phyloP scores from a whole-genome alignment of 2,888 invertebrate species.

The Bombylius discolor region DNA sequence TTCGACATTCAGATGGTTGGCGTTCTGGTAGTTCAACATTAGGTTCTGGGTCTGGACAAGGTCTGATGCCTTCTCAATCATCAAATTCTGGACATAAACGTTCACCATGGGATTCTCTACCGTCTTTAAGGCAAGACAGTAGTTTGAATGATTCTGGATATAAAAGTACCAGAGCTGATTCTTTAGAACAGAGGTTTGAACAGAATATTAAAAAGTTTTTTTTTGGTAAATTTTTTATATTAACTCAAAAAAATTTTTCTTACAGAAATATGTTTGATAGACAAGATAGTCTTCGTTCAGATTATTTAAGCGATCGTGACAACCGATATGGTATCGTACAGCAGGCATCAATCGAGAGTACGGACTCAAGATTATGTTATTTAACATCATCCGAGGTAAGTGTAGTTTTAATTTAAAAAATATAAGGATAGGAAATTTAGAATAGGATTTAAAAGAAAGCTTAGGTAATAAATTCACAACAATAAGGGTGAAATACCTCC shows the following conservation, averaged over 20 bases:
- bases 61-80: conserved; percentile 38
- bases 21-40: conserved; percentile 59
- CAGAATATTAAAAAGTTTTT: conserved; percentile 1
- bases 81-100: conserved; percentile 48
- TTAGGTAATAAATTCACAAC: background rate
- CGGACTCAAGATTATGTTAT: conserved; percentile 86
- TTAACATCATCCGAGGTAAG: conserved; percentile 93
- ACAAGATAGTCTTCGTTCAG: conserved; percentile 78
- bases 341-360: conserved; percentile 87
- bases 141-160: conserved; percentile 80
- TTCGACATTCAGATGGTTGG: conserved; percentile 82
- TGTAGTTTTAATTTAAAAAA: conserved; percentile 17
- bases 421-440: background rate
- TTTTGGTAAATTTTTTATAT: background rate
- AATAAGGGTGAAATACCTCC: too few species aligned
- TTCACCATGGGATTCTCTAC: conserved; percentile 79
- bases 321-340: conserved; percentile 81
- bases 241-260: conserved; percentile 18
- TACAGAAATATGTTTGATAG: conserved; percentile 72
- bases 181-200: conserved; percentile 67
- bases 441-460: background rate
- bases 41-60: conserved; percentile 45
- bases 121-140: conserved; percentile 71
- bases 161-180: conserved; percentile 73
- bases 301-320: conserved; percentile 82